Base-by-base conservation (phyloP, 1,140 invertebrate genomes). In the Tetraneura akinire region DNA sequence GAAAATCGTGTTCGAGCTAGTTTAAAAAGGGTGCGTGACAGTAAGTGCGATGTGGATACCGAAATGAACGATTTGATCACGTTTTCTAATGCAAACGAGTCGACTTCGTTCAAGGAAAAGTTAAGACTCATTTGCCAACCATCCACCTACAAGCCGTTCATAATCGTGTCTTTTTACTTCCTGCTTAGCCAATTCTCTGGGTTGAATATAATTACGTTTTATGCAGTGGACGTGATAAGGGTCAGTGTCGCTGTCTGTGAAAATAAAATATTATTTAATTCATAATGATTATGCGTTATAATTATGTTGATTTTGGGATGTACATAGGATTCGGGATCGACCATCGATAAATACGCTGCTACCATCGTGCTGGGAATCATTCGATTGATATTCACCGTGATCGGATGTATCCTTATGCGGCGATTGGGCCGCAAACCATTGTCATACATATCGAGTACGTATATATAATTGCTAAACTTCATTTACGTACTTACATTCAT, bases 141-240 rank as follows among this genome's bases (percentile, higher is more conserved):
- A 3, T 90, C 90, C 23, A 87, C 90, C 3, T 82, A 91, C 55
- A 91, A 90, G 81, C 91, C 91, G 0, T 91, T 92, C 81, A 81
- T 86, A 0, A 87, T 92, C 13, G 85, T 92, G 0, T 87, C 89
- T 5, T 60, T 90, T 0, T 92, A 92, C 83, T 92, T 93, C 85
- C 86, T 91, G 80, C 90, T 92, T 68, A 92, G 92, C 83, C 91
- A 92, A 83, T 91, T 91, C 86, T 91, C 90, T 45, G 91, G 91
- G 0, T 90, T 92, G 3, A 92, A 94, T 83, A 91, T 91, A 4
- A 88, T 94, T 23, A 93, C 93, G 21, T 94, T 93, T 82, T 94
- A 93, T 82, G 90, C 92, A 1, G 91, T 92, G 8, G 88, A 91
- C 81, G 91, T 94, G 5, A 93, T 94, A 84, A 85, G 90, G 83